These are phyloP conservation scores for Oikopleura vanhoeffeni DNA, from an alignment of 23 tunicate genomes.

Conservation along the genomic window DNA sequence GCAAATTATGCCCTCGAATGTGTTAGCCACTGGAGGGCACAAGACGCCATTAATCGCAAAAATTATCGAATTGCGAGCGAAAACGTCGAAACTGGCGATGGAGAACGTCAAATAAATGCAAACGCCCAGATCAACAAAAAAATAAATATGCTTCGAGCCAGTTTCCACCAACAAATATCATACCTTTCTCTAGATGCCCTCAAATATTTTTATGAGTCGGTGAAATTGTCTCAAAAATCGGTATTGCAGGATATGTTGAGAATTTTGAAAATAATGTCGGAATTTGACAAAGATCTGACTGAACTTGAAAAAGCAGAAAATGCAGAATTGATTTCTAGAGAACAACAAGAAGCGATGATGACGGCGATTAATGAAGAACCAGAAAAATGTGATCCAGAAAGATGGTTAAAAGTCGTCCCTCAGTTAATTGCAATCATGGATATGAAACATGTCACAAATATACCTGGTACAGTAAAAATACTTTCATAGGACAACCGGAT, in stretches of 20 bases:
- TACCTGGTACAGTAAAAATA: background rate
- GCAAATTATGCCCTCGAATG: background rate
- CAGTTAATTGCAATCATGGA: conserved; percentile 14
- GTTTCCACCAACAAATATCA: background rate
- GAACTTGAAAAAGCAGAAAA: background rate
- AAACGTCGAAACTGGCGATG: background rate
- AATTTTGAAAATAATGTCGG: conserved; percentile 1
- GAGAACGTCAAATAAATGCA: background rate
- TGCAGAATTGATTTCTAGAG: background rate
- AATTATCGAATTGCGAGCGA: background rate
- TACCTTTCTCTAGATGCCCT: background rate
- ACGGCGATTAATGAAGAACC: background rate
- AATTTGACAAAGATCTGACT: background rate
- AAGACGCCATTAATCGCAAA: background rate
- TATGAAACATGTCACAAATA: background rate
- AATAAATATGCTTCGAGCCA: background rate
- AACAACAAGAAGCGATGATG: background rate
- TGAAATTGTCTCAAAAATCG: background rate
- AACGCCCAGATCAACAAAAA: background rate
- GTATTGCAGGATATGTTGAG: background rate
- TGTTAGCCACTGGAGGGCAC: background rate
- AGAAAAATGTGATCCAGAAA: background rate
- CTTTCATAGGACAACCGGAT: no score
- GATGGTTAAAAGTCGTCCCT: conserved; percentile 10
- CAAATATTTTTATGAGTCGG: conserved; percentile 1